phyloP scores from a whole-genome alignment of 2,888 invertebrate genomes.

The Invenusta paracnida region DNA sequence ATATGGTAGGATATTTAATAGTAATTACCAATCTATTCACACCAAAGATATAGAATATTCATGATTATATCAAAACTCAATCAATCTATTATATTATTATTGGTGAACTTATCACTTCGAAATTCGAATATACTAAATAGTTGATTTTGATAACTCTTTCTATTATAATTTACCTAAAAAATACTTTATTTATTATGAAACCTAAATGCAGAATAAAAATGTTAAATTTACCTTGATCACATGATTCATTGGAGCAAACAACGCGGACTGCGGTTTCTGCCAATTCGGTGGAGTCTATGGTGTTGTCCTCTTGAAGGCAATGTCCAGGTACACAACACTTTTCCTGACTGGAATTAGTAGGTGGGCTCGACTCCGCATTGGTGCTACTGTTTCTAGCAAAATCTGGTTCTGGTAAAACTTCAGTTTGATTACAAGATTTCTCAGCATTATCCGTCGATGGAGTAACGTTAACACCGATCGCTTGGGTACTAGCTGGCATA shows the following conservation, averaged over 20 bases:
- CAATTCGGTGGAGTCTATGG: neutral
- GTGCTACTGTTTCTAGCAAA: neutral
- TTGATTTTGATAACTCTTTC: too few species aligned
- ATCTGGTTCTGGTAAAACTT: neutral
- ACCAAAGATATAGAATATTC: too few species aligned
- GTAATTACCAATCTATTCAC: too few species aligned
- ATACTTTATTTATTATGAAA: too few species aligned
- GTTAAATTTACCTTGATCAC: constrained; percentile 68
- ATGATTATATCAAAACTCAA: too few species aligned
- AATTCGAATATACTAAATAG: too few species aligned
- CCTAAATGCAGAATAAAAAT: too few species aligned
- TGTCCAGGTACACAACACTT: neutral
- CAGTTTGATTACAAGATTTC: neutral
- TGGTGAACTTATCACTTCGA: too few species aligned
- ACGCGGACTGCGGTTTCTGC: constrained; percentile 70
- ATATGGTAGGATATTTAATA: too few species aligned
- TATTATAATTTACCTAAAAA: too few species aligned
- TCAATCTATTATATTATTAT: too few species aligned
- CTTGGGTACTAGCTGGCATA: neutral
- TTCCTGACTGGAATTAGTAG: neutral
- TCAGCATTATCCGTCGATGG: neutral
- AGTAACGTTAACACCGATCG: neutral
- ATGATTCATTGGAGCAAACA: constrained; percentile 83
- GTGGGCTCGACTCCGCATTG: neutral
- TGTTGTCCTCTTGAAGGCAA: neutral